Evolutionary conservation across 2,113 vertebrate genomes (phyloP).

Genomic region (Castor canadensis): DNA sequence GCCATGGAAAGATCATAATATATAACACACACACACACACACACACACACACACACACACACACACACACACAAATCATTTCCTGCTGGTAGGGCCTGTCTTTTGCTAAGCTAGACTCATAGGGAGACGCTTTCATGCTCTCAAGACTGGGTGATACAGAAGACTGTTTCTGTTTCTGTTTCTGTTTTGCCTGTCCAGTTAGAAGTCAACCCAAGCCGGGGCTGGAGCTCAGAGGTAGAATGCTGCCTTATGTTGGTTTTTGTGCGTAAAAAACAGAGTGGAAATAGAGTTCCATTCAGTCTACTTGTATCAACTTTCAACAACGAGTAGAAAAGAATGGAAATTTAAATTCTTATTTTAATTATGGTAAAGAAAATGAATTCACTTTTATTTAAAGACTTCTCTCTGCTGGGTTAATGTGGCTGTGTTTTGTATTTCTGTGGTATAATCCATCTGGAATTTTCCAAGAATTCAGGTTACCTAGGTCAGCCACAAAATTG

Average conservation of each 20-base stretch:
- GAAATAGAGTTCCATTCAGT: background rate
- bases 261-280: background rate
- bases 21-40: too few species aligned
- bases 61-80: background rate
- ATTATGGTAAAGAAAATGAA: background rate
- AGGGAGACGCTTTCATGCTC: background rate
- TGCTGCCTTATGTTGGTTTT: background rate
- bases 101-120: background rate
- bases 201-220: background rate
- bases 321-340: background rate
- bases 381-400: slow-evolving; percentile 13
- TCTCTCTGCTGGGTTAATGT: background rate
- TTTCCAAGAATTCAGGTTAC: slow-evolving; percentile 38
- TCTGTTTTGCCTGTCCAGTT: background rate
- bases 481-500: background rate
- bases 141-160: background rate
- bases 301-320: background rate
- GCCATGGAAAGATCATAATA: background rate
- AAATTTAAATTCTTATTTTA: background rate
- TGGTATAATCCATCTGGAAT: background rate
- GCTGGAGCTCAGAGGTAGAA: background rate
- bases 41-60: too few species aligned
- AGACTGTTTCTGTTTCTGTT: background rate
- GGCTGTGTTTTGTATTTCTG: background rate
- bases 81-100: background rate